Evolutionary conservation across 2,113 vertebrate genomes (phyloP), one percentile per base, ranked within the genome.

Genomic region (Ifrita kowaldi): DNA sequence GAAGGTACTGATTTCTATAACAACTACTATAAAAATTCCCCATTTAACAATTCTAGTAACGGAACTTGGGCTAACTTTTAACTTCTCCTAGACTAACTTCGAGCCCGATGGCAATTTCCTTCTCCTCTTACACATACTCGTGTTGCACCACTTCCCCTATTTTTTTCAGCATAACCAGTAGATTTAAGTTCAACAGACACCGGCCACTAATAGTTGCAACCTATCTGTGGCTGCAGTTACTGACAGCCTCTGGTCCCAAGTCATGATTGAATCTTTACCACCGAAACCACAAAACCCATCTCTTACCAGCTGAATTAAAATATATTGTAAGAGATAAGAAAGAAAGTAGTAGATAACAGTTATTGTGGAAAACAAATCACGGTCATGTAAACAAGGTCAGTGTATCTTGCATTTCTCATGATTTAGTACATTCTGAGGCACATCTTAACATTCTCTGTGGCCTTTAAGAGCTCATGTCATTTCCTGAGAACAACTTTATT

Each of bases 81-180:
- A 37, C 19, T 52, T 47, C 18, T 76, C 49, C 39, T 50, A 47
- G 44, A 50, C 52, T 63, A 57, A 33, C n/a, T 90, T 49, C 24
- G 26, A 75, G 11, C 10, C 19, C 17, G 26, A 79, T 49, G 46
- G 32, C 13, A 83, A 57, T 57, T 62, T 90, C 41, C 26, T 93
- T 75, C 22, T 76, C 28, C 32, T 95, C 44, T 70, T 59, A 16
- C 33, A 50, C 2, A 0, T 32, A 47, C 27, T 68, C 2, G 0
- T 37, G 50, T 82, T 56, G 28, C 35, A 63, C 5, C 24, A 78
- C n/a, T 95, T 89, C 35, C 56, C 19, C 23, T 76, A 4, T 52
- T 64, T 87, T 67, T 10, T 76, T 64, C 42, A 60, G 35, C 9
- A 39, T 49, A 76, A 79, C 16, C 17, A 53, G 14, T 42, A 16